Percentiles rank a stretch among this genome's conserved stretches.
These are phyloP conservation scores for Cataglyphis cursor DNA, from an alignment of 2,888 invertebrate genomes.

Conservation along the genomic window DNA sequence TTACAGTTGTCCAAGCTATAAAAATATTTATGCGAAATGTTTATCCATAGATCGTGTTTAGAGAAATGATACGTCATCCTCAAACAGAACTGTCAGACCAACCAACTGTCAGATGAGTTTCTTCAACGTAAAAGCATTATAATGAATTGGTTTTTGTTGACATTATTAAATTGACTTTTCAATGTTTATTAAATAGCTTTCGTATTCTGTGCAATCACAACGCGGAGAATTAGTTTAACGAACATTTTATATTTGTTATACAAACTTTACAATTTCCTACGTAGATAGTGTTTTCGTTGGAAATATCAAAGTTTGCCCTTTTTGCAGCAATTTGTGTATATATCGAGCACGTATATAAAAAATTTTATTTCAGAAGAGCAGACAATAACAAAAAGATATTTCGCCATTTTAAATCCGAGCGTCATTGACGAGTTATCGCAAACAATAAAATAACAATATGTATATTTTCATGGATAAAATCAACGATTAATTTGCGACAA, in stretches of 20 bases:
- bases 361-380: background rate
- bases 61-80: constrained; percentile 4
- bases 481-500: background rate
- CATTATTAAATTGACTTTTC: background rate
- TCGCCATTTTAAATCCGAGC: background rate
- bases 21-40: constrained; percentile 24
- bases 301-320: background rate
- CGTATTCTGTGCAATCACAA: background rate
- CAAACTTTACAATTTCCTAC: background rate
- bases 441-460: background rate
- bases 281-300: background rate
- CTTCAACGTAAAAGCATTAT: background rate
- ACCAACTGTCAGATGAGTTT: constrained; percentile 16
- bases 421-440: constrained; percentile 5
- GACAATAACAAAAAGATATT: background rate
- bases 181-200: constrained; percentile 26
- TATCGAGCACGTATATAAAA: background rate
- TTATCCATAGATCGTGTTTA: constrained; percentile 20
- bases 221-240: background rate
- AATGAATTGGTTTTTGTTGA: constrained; percentile 32
- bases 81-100: constrained; percentile 10
- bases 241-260: background rate
- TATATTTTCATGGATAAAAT: background rate
- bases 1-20: background rate
- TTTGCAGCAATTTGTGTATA: background rate